Evolutionary conservation across 2,888 invertebrate genomes (phyloP), one percentile per base, ranked within the genome.

Genomic region (Coremacera marginata): DNA sequence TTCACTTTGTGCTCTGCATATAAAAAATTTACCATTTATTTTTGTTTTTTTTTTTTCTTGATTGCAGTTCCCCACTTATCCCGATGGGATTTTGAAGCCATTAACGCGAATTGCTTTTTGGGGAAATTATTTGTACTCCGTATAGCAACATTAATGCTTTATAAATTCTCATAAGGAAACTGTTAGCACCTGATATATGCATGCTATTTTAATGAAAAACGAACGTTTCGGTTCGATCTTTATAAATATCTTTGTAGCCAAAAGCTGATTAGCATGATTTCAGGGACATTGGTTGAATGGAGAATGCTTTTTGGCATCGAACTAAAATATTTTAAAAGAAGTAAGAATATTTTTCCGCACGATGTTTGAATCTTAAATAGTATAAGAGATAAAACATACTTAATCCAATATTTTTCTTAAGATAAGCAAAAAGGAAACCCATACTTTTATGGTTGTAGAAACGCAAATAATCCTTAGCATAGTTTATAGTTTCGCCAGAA

Each of bases 141-240:
- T 77, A 78, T 81, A 82, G 85, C 75, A 84, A 82, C 84, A 83
- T 84, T 83, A 85, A 84, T 83, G 84, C 84, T 84, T 84, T 84
- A 86, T 86, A 86, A 86, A 86, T 86, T 87, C 87, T 86, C 86
- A 86, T 86, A 85, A 86, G 86, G 86, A 87, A 87, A 84, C 84
- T 86, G 86, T 87, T 87, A 86, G 82, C 86, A 86, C 85, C 87
- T 87, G 87, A 87, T 86, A 85, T 87, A 86, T 87, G 85, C 82
- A 84, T 84, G 85, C 86, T 85, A 86, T 86, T 86, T 86, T 82
- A 82, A 78, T 80, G 83, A 68, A n/a, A 49, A 51, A 44, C 85
- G 85, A 83, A 80, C 83, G 71, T 22, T 49, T 57, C 60, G 62
- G 51, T 19, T 79, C 57, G 31, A 22, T 73, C 3, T 19, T 70